Evolutionary conservation across 64 coral and sea anemone genomes (phyloP).

Genomic region (Astreopora myriophthalma): DNA sequence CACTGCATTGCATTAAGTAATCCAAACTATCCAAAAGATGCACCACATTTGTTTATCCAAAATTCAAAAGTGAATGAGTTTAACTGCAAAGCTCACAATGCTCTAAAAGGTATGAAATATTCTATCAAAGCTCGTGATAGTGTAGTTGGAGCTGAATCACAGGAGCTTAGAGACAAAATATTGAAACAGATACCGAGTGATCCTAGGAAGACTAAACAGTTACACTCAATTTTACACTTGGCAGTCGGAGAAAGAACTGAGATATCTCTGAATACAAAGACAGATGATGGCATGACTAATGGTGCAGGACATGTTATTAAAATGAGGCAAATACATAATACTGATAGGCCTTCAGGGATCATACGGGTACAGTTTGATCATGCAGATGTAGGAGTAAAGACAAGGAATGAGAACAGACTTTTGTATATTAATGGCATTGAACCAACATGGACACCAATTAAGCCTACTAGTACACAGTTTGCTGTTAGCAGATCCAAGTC

Average conservation of each 20-base stretch:
- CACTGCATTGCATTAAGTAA: slow-evolving; percentile 10
- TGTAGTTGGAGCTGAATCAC: no score
- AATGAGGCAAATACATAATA: slow-evolving; percentile 23
- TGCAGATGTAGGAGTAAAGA: slow-evolving; percentile 11
- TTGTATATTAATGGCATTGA: slow-evolving; percentile 39
- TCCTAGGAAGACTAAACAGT: no score
- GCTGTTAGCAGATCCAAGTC: slow-evolving; percentile 14
- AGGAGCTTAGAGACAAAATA: no score
- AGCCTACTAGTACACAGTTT: slow-evolving; percentile 41
- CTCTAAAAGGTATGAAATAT: no score
- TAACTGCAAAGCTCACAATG: no score
- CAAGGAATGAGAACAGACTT: slow-evolving; percentile 13
- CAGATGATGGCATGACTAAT: slow-evolving; percentile 28
- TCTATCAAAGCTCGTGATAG: no score
- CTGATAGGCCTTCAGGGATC: slow-evolving; percentile 13
- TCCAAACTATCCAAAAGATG: no score
- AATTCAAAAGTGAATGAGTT: no score
- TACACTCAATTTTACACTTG: no score
- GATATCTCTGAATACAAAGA: slow-evolving; percentile 34
- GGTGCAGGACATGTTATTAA: slow-evolving; percentile 4
- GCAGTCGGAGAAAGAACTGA: no score
- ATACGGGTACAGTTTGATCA: slow-evolving; percentile 43
- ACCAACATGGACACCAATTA: slow-evolving; percentile 44
- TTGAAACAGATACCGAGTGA: no score
- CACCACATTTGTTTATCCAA: no score